Evolutionary conservation across 2,113 vertebrate genomes (phyloP).

Genomic region (Piliocolobus tephrosceles): DNA sequence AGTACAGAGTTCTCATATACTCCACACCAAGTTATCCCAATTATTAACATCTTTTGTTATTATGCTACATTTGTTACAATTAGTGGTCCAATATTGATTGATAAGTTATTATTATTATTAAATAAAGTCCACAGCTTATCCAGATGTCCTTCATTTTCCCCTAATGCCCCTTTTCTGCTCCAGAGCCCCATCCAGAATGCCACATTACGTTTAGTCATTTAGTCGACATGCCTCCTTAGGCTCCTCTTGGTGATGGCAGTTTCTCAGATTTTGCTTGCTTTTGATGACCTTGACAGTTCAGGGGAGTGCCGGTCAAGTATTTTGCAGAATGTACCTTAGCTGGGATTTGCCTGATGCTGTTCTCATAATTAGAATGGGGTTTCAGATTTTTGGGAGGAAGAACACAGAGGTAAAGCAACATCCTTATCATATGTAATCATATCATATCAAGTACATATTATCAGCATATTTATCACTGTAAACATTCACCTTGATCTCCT

Average conservation of each 20-base stretch:
- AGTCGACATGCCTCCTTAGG: neutral
- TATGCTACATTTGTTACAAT: neutral
- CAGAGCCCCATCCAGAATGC: neutral
- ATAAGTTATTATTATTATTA: neutral
- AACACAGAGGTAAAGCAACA: neutral
- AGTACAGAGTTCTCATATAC: neutral
- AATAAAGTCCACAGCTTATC: neutral
- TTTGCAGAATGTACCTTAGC: neutral
- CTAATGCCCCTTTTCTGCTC: neutral
- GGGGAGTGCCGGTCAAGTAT: neutral
- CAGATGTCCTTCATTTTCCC: neutral
- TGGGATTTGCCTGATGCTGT: neutral
- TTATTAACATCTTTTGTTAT: neutral
- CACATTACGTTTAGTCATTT: neutral
- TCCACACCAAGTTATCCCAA: neutral
- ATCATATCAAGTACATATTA: neutral
- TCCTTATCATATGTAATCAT: neutral
- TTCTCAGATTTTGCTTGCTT: neutral
- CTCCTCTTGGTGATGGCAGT: neutral
- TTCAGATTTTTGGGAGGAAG: neutral
- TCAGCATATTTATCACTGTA: neutral
- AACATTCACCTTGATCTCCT: neutral
- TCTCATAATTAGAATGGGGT: neutral
- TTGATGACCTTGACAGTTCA: neutral
- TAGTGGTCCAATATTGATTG: neutral